Percentiles rank a stretch among this genome's conserved stretches.
phyloP scores from a whole-genome alignment of 30 jellyfish, hydroid and myxozoan species.

The Aurelia coerulea region DNA sequence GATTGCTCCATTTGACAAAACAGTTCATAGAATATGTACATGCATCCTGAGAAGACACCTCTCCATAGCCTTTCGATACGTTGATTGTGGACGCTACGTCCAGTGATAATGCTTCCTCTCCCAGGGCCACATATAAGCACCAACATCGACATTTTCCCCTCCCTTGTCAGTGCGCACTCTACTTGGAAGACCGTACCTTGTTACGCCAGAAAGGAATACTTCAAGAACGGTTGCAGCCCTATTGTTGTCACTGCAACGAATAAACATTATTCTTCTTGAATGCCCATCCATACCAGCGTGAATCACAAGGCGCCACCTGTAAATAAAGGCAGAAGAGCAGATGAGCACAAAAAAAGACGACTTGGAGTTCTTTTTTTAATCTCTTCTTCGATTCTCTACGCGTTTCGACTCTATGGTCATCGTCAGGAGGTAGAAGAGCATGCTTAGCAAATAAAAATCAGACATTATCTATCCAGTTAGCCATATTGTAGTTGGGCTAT shows the following conservation, averaged over 20 bases:
- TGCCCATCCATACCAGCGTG: slow-evolving; percentile 18
- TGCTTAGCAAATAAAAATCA: too few species aligned
- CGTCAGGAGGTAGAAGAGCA: too few species aligned
- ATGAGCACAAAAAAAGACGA: too few species aligned
- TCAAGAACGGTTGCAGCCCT: slow-evolving; percentile 4
- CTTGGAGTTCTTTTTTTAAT: too few species aligned
- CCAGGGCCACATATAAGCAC: slow-evolving; percentile 4
- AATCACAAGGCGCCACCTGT: slow-evolving; percentile 2
- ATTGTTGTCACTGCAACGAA: slow-evolving; percentile 2
- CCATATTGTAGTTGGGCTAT: too few species aligned
- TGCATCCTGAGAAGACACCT: neutral
- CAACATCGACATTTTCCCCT: slow-evolving; percentile 16
- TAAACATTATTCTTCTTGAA: neutral
- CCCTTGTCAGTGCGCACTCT: slow-evolving; percentile 10
- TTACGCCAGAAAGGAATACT: neutral
- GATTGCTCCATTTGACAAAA: neutral
- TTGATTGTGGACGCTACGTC: slow-evolving; percentile 14
- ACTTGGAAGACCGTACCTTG: slow-evolving; percentile 3
- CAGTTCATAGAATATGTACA: neutral
- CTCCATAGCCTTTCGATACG: slow-evolving; percentile 11
- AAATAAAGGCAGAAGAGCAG: too few species aligned
- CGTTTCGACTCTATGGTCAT: too few species aligned
- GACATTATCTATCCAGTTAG: too few species aligned
- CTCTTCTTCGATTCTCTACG: too few species aligned
- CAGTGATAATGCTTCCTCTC: slow-evolving; percentile 11